phyloP scores from a whole-genome alignment of 2,888 invertebrate species.

The Polydrusus pterygomalis region DNA sequence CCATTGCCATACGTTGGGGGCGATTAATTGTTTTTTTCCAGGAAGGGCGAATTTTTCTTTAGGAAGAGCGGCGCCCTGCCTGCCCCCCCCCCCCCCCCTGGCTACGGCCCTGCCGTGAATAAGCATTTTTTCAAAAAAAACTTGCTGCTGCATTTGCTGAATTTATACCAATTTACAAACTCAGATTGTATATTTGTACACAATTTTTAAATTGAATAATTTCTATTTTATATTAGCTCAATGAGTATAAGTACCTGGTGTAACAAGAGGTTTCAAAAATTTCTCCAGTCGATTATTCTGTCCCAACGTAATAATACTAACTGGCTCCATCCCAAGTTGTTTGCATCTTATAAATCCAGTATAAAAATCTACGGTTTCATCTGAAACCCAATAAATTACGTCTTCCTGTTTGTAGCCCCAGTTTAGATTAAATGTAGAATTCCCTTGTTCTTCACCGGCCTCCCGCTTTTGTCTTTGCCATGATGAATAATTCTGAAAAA shows the following conservation, averaged over 20 bases:
- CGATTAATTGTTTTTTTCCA: too few species aligned
- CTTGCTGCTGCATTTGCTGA: too few species aligned
- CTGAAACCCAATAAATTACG: neutral
- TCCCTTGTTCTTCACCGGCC: neutral
- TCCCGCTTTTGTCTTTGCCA: slow-evolving; percentile 4
- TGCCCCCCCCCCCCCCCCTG: too few species aligned
- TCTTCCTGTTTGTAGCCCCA: slow-evolving; percentile 11
- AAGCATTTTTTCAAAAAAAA: too few species aligned
- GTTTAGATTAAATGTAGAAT: slow-evolving; percentile 3
- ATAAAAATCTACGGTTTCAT: neutral
- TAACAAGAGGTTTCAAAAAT: neutral
- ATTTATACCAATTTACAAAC: too few species aligned
- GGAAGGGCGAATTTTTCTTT: too few species aligned
- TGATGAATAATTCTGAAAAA: neutral
- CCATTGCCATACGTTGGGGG: too few species aligned
- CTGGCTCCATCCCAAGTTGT: slow-evolving; percentile 8
- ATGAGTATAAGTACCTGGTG: neutral
- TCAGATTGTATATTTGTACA: too few species aligned
- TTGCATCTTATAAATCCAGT: slow-evolving; percentile 3
- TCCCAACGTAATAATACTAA: neutral
- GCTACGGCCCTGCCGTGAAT: too few species aligned
- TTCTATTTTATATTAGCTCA: too few species aligned
- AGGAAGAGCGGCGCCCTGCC: too few species aligned
- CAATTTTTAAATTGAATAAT: too few species aligned
- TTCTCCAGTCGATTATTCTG: neutral